A percentile compares a stretch with the other conserved stretches of the same genome.
Evolutionary conservation across 2,888 invertebrate genomes (phyloP).

Genomic region (Erpobdella octoculata): DNA sequence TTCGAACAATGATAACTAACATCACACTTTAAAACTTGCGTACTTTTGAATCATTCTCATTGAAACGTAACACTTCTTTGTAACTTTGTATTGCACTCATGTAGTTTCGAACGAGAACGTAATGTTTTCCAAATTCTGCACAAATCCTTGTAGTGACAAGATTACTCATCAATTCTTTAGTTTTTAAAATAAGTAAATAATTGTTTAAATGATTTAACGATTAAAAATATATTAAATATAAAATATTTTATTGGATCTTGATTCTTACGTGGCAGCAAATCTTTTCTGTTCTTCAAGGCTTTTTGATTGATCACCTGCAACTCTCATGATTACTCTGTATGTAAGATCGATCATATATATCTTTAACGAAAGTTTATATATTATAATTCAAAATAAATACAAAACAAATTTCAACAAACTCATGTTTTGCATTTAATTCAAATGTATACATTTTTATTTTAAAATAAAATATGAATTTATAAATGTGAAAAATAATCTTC

Average conservation of each 20-base stretch:
- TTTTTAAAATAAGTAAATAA: background rate
- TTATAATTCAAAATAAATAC: background rate
- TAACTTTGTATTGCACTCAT: slow-evolving; percentile 71
- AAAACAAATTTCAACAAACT: background rate
- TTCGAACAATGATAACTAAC: background rate
- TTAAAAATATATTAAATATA: background rate
- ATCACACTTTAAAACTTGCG: background rate
- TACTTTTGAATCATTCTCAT: slow-evolving; percentile 64
- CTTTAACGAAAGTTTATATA: background rate
- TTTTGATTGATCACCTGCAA: slow-evolving; percentile 3
- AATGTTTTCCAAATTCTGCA: slow-evolving; percentile 67
- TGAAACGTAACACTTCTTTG: slow-evolving; percentile 71
- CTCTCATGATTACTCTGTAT: slow-evolving; percentile 3
- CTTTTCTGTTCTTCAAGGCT: background rate
- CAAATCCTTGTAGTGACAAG: slow-evolving; percentile 56
- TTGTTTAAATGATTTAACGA: background rate
- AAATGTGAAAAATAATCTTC: background rate
- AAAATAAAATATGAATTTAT: background rate
- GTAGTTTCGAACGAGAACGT: slow-evolving; percentile 60
- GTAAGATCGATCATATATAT: background rate
- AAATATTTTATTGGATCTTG: background rate
- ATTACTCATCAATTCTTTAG: background rate
- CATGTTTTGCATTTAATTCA: background rate
- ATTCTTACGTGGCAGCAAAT: background rate
- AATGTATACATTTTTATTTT: background rate